Conservation (phyloP, 2,113 vertebrate genomes). For the Odocoileus virginianus region DNA sequence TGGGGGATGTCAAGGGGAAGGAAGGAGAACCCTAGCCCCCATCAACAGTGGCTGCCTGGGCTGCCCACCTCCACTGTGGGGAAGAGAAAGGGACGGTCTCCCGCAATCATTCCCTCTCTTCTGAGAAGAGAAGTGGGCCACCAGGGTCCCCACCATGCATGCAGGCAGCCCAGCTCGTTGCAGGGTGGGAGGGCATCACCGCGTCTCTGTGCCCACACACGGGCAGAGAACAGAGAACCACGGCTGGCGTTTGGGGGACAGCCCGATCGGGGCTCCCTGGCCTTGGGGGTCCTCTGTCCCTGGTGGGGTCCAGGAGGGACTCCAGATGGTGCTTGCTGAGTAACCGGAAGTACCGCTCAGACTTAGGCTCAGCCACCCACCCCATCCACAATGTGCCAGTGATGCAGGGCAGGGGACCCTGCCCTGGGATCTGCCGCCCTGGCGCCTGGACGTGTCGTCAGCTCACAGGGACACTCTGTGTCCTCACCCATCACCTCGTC, state of each 20-base stretch:
- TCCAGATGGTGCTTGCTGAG: fast-evolving
- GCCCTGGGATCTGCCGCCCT: fast-evolving
- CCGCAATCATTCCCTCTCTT: fast-evolving
- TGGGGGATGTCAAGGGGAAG: fast-evolving
- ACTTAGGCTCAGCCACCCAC: fast-evolving
- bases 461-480: fast-evolving
- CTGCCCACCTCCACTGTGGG: too few species aligned
- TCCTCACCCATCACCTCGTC: neutral
- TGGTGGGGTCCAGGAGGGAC: fast-evolving
- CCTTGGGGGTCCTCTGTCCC: too few species aligned
- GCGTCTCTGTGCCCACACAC: fast-evolving
- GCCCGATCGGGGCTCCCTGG: fast-evolving
- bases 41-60: fast-evolving
- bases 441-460: fast-evolving
- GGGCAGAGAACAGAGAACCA: fast-evolving
- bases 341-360: too few species aligned
- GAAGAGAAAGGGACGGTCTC: fast-evolving
- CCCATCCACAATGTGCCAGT: fast-evolving
- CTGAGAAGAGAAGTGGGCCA: fast-evolving
- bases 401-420: fast-evolving
- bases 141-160: fast-evolving
- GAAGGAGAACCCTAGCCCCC: fast-evolving
- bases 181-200: fast-evolving
- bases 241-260: fast-evolving
- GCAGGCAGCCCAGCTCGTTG: fast-evolving